Base-by-base conservation (phyloP, 1,140 invertebrate genomes). In the Leucophenga varia region DNA sequence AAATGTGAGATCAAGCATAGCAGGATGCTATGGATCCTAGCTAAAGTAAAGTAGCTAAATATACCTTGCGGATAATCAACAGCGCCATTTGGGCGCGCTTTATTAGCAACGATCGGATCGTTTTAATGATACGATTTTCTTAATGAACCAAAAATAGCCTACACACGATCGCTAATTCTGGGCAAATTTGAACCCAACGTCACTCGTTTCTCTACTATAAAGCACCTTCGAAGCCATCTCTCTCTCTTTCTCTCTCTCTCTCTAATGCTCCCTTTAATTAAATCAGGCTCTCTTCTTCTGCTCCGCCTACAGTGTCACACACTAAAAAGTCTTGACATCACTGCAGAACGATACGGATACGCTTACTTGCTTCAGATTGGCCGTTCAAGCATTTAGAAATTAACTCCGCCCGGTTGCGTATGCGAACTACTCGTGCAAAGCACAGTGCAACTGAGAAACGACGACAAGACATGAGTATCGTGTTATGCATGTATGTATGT, bases 331-430 rank as follows among this genome's bases (percentile, higher is more conserved):
- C 68, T 68, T 71, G 68, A 71, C 68, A 71, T 71, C 67, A 55
- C 59, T 55, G 67, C 63, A 63, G 55, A 70, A 70, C 67, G 68
- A 59, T 69, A 65, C 69, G 69, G 70, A 70, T 70, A 73, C 65
- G 70, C 70, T 73, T 73, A 68, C 70, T 72, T 72, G 70, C 63
- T 73, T 70, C 63, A 73, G 70, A 73, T 73, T 73, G 70, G 70
- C 70, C 70, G 72, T 73, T 73, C 70, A 73, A 72, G 69, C 70
- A 73, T 73, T 72, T 58, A 68, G 58, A 59, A 68, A 72, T 72
- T 73, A 72, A 73, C 70, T 72, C 70, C 70, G 70, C 70, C 70
- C 70, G 70, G 68, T 64, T 71, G 67, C 67, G 63, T 67, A 53
- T 60, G 65, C 47, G 58, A 49, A 48, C 52, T 53, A 57, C 51